phyloP scores from a whole-genome alignment of 2,797 vertebrate genomes.

The Chromobotia macracanthus region DNA sequence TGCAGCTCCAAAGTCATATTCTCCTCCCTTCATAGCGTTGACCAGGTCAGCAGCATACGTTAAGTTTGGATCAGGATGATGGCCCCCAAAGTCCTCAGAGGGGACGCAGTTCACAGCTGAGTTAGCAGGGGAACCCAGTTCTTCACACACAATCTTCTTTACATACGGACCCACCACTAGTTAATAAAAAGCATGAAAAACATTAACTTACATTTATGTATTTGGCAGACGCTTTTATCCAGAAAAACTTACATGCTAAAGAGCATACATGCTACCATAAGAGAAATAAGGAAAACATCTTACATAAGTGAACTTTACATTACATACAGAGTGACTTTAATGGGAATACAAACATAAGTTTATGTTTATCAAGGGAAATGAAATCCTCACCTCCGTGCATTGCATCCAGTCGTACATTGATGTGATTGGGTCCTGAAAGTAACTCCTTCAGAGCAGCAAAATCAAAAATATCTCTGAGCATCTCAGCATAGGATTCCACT shows the following conservation, averaged over 20 bases:
- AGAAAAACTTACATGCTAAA: no score
- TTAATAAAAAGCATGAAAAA: background rate
- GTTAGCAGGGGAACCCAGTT: slow-evolving; percentile 91
- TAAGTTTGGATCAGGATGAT: slow-evolving; percentile 97
- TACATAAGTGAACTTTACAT: no score
- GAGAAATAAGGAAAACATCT: no score
- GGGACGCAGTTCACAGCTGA: slow-evolving; percentile 93
- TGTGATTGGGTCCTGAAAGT: slow-evolving; percentile 87
- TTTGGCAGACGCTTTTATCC: no score
- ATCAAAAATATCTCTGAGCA: slow-evolving; percentile 95
- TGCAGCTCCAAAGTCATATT: slow-evolving; percentile 95
- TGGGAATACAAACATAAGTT: no score
- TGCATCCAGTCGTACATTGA: slow-evolving; percentile 92
- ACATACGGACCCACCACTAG: slow-evolving; percentile 95
- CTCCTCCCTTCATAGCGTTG: slow-evolving; percentile 92
- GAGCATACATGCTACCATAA: no score
- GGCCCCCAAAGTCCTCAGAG: slow-evolving; percentile 94
- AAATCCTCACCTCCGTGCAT: slow-evolving; percentile 92
- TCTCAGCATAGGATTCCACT: slow-evolving; percentile 90
- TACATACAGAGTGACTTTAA: no score
- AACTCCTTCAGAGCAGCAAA: slow-evolving; percentile 91
- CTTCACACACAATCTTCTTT: slow-evolving; percentile 96
- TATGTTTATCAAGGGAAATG: no score
- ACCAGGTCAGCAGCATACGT: slow-evolving; percentile 96
- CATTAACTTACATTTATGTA: no score